Percentiles rank a stretch among this genome's conserved stretches.
These are phyloP conservation scores for Pharmacophagus antenor DNA, from an alignment of 2,888 invertebrate genomes.

Conservation along the genomic window DNA sequence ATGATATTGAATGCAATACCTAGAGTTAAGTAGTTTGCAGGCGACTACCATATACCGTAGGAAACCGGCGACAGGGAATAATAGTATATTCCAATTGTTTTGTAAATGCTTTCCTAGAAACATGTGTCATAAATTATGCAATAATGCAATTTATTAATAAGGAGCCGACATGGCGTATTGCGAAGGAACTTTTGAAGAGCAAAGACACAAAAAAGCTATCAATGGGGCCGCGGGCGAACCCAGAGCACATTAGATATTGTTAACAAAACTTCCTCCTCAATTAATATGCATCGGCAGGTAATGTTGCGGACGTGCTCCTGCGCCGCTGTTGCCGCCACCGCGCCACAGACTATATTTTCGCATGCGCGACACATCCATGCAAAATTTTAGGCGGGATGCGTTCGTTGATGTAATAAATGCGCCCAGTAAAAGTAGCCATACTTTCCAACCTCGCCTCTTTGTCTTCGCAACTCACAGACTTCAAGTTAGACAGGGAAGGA, in stretches of 20 bases:
- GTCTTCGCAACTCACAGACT: slow-evolving; percentile 49
- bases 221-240: slow-evolving; percentile 69
- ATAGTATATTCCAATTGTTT: slow-evolving; percentile 53
- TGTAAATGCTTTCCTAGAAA: slow-evolving; percentile 37
- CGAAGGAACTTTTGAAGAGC: slow-evolving; percentile 59
- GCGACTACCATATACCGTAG: slow-evolving; percentile 52
- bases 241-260: slow-evolving; percentile 79
- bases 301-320: slow-evolving; percentile 69
- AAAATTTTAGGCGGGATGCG: slow-evolving; percentile 81
- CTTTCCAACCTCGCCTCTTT: slow-evolving; percentile 66
- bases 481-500: slow-evolving; percentile 68
- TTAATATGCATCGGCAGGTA: slow-evolving; percentile 79
- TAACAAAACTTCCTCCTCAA: slow-evolving; percentile 78
- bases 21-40: slow-evolving; percentile 67
- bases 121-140: slow-evolving; percentile 67
- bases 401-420: slow-evolving; percentile 62
- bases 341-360: slow-evolving; percentile 56
- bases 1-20: slow-evolving; percentile 70
- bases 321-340: slow-evolving; percentile 49
- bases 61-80: slow-evolving; percentile 49
- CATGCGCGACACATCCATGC: slow-evolving; percentile 78
- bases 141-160: slow-evolving; percentile 59
- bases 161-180: slow-evolving; percentile 58
- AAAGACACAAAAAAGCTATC: slow-evolving; percentile 66
- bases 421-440: slow-evolving; percentile 64